Evolutionary conservation across 2,888 invertebrate genomes (phyloP), one percentile per base, ranked within the genome.

Genomic region (Agelastica alni): DNA sequence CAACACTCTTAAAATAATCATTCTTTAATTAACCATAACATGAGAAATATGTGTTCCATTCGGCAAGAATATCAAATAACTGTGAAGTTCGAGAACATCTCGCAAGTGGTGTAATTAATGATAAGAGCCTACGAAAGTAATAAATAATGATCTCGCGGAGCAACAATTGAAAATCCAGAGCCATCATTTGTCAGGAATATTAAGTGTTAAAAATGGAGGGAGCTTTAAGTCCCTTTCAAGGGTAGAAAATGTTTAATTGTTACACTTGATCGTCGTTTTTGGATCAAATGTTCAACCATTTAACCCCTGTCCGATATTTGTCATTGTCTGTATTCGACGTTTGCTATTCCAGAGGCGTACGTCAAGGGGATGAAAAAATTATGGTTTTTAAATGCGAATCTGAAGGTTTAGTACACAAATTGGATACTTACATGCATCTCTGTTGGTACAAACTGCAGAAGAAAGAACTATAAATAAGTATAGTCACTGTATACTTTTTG

Each of bases 151-250:
- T 63, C 59, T 61, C 52, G 54, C 60, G 57, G 58, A 60, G 63
- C 63, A 63, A 63, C 63, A 63, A 64, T 63, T 64, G 63, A 62
- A 64, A 62, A 61, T 59, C 60, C 58, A 44, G 56, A 56, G 53
- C 58, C 55, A 62, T 71, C 72, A 73, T 75, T 75, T 75, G 74
- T 75, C 75, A 75, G 65, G 71, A 72, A 70, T 71, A 81, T 79
- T 75, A 78, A 78, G 76, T 79, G 78, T 71, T 71, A 72, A 72
- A 73, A 72, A 72, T 71, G 69, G 68, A 70, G 64, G 69, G 48
- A 56, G 51, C 60, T 56, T 60, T 62, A 61, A 60, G 62, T 54
- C 64, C 73, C 75, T 78, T n/a, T 75, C 77, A 70, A 63, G 61
- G 64, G 62, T 71, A 59, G 53, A 58, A 75, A 66, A 61, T 68